Conservation (phyloP, 2,797 vertebrate genomes). For the Anguilla marmorata region DNA sequence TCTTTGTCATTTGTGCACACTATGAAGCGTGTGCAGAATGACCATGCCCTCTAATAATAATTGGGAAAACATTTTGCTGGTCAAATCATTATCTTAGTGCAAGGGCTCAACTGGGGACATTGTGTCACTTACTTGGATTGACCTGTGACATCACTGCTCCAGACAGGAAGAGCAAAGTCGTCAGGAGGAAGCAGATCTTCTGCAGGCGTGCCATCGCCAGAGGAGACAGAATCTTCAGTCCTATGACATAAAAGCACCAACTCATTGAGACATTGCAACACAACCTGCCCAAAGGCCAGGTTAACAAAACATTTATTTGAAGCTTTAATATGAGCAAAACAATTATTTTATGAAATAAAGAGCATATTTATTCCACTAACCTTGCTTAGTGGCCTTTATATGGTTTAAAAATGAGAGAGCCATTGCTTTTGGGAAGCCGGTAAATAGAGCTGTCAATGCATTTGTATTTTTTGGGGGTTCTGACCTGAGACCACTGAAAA, state of each 20-base stretch:
- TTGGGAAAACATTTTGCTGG: conserved; percentile 16
- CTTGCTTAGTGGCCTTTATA: background rate
- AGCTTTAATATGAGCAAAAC: background rate
- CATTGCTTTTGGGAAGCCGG: background rate
- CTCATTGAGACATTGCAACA: background rate
- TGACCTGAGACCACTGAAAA: background rate
- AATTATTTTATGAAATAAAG: background rate
- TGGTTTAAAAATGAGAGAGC: background rate
- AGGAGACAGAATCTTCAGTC: conserved; percentile 48
- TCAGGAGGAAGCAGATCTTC: conserved; percentile 45
- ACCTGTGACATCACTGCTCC: conserved; percentile 64
- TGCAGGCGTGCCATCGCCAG: conserved; percentile 51
- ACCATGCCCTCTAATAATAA: background rate
- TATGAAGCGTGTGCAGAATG: background rate
- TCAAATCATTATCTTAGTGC: background rate
- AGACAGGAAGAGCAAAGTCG: conserved; percentile 63
- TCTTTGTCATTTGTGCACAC: background rate
- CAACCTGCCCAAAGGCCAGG: background rate
- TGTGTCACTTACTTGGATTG: conserved; percentile 70
- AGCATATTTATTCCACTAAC: background rate
- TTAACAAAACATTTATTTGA: background rate
- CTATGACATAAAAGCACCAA: conserved; percentile 22
- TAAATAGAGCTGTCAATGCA: background rate
- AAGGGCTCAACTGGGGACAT: background rate
- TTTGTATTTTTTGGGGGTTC: background rate